phyloP scores from a whole-genome alignment of 2,113 vertebrate genomes.

The Tragelaphus scriptus region DNA sequence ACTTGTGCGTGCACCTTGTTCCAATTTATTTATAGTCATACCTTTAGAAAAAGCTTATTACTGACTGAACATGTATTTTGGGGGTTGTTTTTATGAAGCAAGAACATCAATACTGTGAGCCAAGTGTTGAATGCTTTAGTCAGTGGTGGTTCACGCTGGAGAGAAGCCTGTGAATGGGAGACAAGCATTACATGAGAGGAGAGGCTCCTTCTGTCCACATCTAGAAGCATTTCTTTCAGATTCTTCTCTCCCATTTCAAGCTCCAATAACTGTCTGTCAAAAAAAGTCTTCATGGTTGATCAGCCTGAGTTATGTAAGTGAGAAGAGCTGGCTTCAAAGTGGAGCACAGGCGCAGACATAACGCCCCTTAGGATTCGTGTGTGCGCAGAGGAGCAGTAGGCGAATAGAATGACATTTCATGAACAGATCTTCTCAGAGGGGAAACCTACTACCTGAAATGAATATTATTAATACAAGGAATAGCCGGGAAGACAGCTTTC shows the following conservation, averaged over 20 bases:
- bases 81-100: neutral
- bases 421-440: constrained; percentile 8
- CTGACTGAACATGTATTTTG: neutral
- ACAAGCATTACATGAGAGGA: neutral
- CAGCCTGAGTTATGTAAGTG: constrained; percentile 16
- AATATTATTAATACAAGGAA: neutral
- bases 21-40: neutral
- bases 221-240: neutral
- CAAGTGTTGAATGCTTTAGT: neutral
- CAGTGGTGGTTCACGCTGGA: neutral
- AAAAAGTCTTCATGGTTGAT: constrained; percentile 8
- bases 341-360: neutral
- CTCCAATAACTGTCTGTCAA: constrained; percentile 48
- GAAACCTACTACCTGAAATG: neutral
- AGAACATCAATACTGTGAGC: neutral
- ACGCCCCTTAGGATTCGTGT: neutral
- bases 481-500: neutral
- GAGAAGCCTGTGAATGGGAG: neutral
- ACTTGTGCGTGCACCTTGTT: neutral
- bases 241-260: constrained; percentile 34
- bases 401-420: constrained; percentile 4
- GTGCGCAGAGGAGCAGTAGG: neutral
- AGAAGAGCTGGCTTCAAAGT: constrained; percentile 37
- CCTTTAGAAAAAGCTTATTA: neutral
- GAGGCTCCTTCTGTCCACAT: neutral